Base-by-base conservation (phyloP, 2,797 vertebrate species). In the Ataeniobius toweri region DNA sequence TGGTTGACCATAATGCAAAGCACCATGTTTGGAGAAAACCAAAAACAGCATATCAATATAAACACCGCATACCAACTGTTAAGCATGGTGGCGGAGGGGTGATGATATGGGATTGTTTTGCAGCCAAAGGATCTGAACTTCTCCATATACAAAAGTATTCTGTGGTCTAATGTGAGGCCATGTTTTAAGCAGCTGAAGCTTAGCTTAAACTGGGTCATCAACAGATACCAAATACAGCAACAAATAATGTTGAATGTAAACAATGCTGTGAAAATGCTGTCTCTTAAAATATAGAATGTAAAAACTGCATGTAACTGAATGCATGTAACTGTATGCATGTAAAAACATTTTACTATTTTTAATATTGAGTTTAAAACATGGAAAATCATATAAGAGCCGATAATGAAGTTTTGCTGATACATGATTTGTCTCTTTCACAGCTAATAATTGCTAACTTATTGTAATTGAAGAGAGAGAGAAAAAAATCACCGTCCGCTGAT, bases 401-500 rank as follows among this genome's bases (percentile, higher is more conserved):
- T 22, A 67, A 14, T 24, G 2, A 67, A 41, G 63, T 22, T 67
- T 67, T 67, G 41, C 5, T 67, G 36, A 65, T 22, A 22, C 7
- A 4, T 65, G 61, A 20, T 65, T 20, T 9, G 18, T 65, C 9
- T 5, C 20, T 48, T 48, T 31, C n/a, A 22, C 12, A 59, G 36
- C 22, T 48, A 14, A 26, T 31, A 50, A 31, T 31, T 61, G 46
- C 2, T 44, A 22, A 76, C 53, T 18, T 31, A n/a, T 41, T 75
- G 5, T 8, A n/a, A 48, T 70, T 46, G 3, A 71, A 28, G 31
- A 59, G 20, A 10, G 26, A 28, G 41, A 22, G 3, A 41, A 68
- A n/a, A n/a, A 14, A 53, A 48, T 48, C 13, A 6, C 74, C 53
- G 68, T 7, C 41, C 18, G 31, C 41, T 74, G 63, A 80, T 77